Evolutionary conservation across 2,113 vertebrate species (phyloP).

Genomic region (Thinocorus orbignyianus): DNA sequence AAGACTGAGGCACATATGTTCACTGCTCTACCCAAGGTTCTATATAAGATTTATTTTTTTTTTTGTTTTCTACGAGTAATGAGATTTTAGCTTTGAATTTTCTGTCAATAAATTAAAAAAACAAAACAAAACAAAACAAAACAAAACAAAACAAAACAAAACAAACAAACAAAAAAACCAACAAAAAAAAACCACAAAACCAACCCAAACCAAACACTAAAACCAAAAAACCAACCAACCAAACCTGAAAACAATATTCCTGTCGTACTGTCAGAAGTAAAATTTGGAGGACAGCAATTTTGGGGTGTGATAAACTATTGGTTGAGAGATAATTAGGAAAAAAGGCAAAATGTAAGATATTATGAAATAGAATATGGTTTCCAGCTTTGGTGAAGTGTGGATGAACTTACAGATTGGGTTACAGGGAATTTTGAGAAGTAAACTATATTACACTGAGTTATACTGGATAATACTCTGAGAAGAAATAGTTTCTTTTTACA

Average conservation of each 20-base stretch:
- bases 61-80: background rate
- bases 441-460: background rate
- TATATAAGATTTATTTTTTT: background rate
- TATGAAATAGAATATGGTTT: background rate
- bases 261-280: background rate
- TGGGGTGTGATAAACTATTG: background rate
- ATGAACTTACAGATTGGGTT: background rate
- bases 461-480: background rate
- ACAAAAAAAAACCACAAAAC: too few species aligned
- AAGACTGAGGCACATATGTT: background rate
- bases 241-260: background rate
- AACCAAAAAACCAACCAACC: too few species aligned
- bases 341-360: background rate
- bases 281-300: background rate
- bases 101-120: background rate
- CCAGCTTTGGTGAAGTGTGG: background rate
- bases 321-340: background rate
- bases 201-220: too few species aligned
- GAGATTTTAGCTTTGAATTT: background rate
- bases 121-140: background rate
- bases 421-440: background rate
- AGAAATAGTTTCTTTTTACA: background rate
- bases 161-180: too few species aligned
- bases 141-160: background rate
- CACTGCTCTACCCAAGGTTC: background rate